phyloP scores from a whole-genome alignment of 2,113 vertebrate species.

The Pterocles burchelli region DNA sequence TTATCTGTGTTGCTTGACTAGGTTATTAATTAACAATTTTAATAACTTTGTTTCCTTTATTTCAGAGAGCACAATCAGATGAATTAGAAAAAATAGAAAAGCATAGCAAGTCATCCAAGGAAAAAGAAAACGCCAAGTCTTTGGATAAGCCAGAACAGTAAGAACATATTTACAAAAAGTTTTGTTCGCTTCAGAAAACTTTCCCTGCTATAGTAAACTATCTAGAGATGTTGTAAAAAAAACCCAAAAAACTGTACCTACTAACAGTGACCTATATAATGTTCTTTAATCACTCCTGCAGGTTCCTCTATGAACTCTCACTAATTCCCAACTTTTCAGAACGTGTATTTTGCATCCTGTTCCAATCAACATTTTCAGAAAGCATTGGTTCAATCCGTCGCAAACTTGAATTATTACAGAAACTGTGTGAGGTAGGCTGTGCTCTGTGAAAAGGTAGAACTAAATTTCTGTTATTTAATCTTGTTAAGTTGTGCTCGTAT shows the following conservation, averaged over 20 bases:
- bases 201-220: background rate
- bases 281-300: conserved; percentile 59
- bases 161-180: conserved; percentile 45
- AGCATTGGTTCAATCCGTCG: conserved; percentile 86
- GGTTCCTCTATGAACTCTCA: conserved; percentile 93
- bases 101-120: conserved; percentile 85
- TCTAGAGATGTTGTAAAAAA: background rate
- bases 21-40: background rate
- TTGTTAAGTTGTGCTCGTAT: background rate
- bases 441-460: background rate
- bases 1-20: background rate
- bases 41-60: conserved; percentile 1
- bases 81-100: conserved; percentile 92
- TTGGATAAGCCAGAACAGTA: conserved; percentile 98
- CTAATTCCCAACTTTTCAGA: conserved; percentile 95
- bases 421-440: conserved; percentile 86
- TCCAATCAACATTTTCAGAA: conserved; percentile 93
- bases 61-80: conserved; percentile 90
- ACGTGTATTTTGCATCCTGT: conserved; percentile 93
- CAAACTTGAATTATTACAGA: conserved; percentile 91
- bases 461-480: conserved; percentile 28
- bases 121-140: conserved; percentile 86
- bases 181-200: background rate
- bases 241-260: background rate
- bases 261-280: background rate